These are phyloP conservation scores for Eupithecia subfuscata DNA, from an alignment of 2,888 invertebrate species.

Conservation along the genomic window DNA sequence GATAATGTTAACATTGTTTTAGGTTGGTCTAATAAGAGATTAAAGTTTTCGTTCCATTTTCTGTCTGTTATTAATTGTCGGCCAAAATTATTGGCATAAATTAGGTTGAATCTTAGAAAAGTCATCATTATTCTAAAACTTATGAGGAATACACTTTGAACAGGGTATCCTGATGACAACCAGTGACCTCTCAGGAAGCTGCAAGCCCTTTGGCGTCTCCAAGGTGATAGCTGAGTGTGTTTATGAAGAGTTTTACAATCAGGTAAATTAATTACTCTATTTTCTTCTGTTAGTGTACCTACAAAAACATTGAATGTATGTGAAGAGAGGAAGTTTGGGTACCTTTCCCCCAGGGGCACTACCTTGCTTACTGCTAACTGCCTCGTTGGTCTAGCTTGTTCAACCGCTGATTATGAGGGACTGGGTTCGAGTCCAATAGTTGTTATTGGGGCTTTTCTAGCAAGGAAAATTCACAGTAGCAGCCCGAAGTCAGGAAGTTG, in stretches of 20 bases:
- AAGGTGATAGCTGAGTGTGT: conserved; percentile 81
- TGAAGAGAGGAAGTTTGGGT: too few species aligned
- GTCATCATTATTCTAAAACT: not conserved
- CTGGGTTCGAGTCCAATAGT: too few species aligned
- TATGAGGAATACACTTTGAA: not conserved
- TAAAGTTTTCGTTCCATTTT: not conserved
- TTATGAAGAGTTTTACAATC: conserved; percentile 82
- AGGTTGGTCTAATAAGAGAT: not conserved
- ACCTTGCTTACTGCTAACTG: too few species aligned
- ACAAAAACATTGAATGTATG: too few species aligned
- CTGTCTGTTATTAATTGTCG: not conserved
- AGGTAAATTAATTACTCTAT: conserved; percentile 56
- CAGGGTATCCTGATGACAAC: conserved; percentile 84
- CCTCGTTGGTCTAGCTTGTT: too few species aligned
- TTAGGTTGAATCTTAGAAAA: not conserved
- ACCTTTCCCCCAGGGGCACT: too few species aligned
- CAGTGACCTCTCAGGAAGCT: conserved; percentile 84
- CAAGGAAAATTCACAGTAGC: too few species aligned
- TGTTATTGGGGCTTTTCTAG: too few species aligned
- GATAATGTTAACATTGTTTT: not conserved
- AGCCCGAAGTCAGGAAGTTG: too few species aligned
- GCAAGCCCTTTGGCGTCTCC: conserved; percentile 84
- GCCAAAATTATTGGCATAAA: not conserved
- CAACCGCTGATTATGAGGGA: too few species aligned
- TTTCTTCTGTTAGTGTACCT: not conserved